Percentiles rank a stretch among this genome's conserved stretches.
Evolutionary conservation across 2,888 invertebrate genomes (phyloP).

Genomic region (Cryptus viduatorius): DNA sequence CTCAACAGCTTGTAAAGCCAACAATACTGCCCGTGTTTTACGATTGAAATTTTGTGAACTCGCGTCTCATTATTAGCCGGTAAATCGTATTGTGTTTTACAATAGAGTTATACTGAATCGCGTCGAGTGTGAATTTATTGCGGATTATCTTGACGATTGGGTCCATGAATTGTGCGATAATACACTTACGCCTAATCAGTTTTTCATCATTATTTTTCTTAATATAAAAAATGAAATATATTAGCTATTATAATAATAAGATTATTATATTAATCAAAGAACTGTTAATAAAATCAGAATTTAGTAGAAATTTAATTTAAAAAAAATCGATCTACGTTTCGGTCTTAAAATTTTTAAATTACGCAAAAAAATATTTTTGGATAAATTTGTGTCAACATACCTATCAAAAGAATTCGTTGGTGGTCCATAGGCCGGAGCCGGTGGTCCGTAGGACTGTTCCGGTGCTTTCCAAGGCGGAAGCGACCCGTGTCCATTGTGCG

Average conservation of each 20-base stretch:
- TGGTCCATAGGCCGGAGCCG: constrained; percentile 64
- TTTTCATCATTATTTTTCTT: too few species aligned
- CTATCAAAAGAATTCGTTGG: constrained; percentile 44
- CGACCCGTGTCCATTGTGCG: constrained; percentile 31
- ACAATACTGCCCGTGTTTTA: constrained; percentile 23
- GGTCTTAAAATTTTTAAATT: neutral
- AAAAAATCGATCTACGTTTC: too few species aligned
- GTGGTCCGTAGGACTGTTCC: constrained; percentile 37
- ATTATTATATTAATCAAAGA: too few species aligned
- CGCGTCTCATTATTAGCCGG: neutral
- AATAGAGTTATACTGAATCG: neutral
- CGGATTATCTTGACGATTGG: too few species aligned
- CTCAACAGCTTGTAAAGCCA: constrained; percentile 41
- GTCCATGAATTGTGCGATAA: too few species aligned
- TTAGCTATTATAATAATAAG: too few species aligned
- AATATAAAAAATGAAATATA: too few species aligned
- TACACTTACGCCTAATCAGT: too few species aligned
- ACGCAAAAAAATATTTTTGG: neutral
- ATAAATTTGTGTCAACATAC: constrained; percentile 30
- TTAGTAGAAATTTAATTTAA: too few species aligned
- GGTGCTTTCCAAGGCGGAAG: constrained; percentile 23
- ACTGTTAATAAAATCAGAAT: too few species aligned
- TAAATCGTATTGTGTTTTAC: neutral
- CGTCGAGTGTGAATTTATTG: neutral
- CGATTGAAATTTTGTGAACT: constrained; percentile 23